A percentile compares a stretch with the other conserved stretches of the same genome.
Evolutionary conservation across 2,888 invertebrate genomes (phyloP).

Genomic region (Megamerina dolium): DNA sequence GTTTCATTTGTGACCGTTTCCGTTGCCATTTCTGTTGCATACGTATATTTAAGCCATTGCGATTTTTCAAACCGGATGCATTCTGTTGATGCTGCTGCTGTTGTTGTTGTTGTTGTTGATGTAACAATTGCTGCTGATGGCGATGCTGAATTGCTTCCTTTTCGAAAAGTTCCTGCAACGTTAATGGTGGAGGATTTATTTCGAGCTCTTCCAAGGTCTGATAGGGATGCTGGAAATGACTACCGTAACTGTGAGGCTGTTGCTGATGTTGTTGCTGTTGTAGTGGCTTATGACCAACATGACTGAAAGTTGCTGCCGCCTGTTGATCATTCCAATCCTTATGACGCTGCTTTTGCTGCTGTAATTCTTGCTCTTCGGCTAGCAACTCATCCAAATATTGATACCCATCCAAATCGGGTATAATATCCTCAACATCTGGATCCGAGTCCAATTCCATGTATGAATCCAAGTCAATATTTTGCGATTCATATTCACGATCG

Average conservation of each 20-base stretch:
- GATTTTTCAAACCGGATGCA: slow-evolving; percentile 7
- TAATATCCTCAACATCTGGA: slow-evolving; percentile 31
- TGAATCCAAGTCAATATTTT: slow-evolving; percentile 20
- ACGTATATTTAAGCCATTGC: slow-evolving; percentile 32
- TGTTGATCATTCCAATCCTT: neutral
- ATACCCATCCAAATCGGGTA: slow-evolving; percentile 38
- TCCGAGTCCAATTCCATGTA: slow-evolving; percentile 32
- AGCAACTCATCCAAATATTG: slow-evolving; percentile 31
- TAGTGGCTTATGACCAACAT: slow-evolving; percentile 2
- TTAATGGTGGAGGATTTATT: slow-evolving; percentile 27
- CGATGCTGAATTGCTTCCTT: slow-evolving; percentile 23
- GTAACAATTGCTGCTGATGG: slow-evolving; percentile 13
- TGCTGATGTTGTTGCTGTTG: slow-evolving; percentile 14
- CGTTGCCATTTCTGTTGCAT: slow-evolving; percentile 41
- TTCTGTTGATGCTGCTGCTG: slow-evolving; percentile 20
- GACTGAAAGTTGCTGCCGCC: neutral
- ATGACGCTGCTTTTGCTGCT: slow-evolving; percentile 4
- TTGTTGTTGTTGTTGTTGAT: slow-evolving; percentile 11
- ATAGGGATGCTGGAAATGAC: slow-evolving; percentile 27
- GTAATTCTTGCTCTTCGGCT: slow-evolving; percentile 23
- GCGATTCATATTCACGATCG: slow-evolving; percentile 16
- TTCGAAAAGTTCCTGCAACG: slow-evolving; percentile 39
- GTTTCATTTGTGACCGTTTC: slow-evolving; percentile 36
- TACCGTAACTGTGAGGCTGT: slow-evolving; percentile 3
- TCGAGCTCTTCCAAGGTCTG: slow-evolving; percentile 36